Conservation (phyloP, 2,797 vertebrate species). For the Hapalemur alaotrensis region DNA sequence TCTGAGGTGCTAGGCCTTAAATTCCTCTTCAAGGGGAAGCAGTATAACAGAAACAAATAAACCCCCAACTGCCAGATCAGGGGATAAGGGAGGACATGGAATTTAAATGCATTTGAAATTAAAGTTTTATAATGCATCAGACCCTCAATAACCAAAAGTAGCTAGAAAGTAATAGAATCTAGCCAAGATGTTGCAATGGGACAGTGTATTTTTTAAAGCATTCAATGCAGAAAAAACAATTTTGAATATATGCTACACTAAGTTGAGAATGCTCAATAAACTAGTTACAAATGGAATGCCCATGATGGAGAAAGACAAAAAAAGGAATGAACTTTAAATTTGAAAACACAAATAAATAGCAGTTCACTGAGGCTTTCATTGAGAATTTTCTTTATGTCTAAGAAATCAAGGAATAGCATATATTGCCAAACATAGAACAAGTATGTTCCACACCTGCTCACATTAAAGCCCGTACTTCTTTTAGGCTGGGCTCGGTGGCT, state of each 20-base stretch:
- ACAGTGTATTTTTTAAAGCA: neutral
- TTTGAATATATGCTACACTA: neutral
- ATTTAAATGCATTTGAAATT: neutral
- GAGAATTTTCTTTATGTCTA: neutral
- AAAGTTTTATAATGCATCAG: neutral
- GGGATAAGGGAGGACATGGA: no score
- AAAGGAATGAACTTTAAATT: neutral
- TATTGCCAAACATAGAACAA: neutral
- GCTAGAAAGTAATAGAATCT: neutral
- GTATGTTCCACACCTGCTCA: neutral
- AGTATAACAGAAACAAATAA: neutral
- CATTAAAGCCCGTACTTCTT: neutral
- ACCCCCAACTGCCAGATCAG: neutral
- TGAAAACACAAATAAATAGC: neutral
- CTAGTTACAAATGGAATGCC: neutral
- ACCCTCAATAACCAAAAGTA: neutral
- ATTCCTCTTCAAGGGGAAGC: neutral
- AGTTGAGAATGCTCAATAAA: neutral
- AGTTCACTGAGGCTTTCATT: neutral
- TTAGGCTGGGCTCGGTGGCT: neutral
- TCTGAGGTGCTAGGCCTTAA: neutral
- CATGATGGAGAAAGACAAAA: neutral
- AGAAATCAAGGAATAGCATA: neutral
- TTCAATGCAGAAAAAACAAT: neutral
- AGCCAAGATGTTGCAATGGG: neutral